These are phyloP conservation scores for Sarcoramphus papa DNA, from an alignment of 2,797 vertebrate genomes.

Conservation along the genomic window DNA sequence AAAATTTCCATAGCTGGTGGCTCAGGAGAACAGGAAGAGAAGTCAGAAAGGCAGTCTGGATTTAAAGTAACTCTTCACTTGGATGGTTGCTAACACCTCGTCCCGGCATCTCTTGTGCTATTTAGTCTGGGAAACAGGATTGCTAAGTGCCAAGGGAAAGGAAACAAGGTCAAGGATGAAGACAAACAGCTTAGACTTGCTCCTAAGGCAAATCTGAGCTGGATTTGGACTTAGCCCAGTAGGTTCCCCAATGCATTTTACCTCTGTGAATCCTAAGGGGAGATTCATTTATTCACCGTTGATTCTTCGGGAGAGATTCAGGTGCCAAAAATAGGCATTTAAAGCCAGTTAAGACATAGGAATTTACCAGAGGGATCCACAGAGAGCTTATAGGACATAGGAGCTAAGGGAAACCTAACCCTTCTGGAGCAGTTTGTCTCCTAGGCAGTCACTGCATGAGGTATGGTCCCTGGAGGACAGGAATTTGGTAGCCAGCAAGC, in stretches of 20 bases:
- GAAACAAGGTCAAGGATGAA: conserved; percentile 10
- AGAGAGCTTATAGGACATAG: background rate
- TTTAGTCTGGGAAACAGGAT: background rate
- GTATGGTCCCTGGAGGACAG: background rate
- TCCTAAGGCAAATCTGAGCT: conserved; percentile 1
- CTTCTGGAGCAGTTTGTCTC: background rate
- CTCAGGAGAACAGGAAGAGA: conserved; percentile 17
- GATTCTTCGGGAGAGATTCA: background rate
- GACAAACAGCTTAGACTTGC: background rate
- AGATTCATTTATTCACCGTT: background rate
- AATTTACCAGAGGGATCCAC: background rate
- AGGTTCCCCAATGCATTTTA: background rate
- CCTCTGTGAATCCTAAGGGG: background rate
- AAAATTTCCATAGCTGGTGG: conserved; percentile 34
- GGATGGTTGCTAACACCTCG: conserved; percentile 21
- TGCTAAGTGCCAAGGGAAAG: background rate
- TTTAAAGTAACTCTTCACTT: conserved; percentile 31
- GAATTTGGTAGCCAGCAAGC: background rate
- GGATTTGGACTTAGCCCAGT: background rate
- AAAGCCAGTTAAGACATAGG: background rate
- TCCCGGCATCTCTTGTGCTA: background rate
- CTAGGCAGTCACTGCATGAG: background rate
- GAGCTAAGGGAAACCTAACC: background rate
- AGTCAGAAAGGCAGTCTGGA: conserved; percentile 27
- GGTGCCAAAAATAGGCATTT: background rate